A percentile compares a stretch with the other conserved stretches of the same genome.
These are phyloP conservation scores for Eustalomyia histrio DNA, from an alignment of 2,888 invertebrate genomes.

Conservation along the genomic window DNA sequence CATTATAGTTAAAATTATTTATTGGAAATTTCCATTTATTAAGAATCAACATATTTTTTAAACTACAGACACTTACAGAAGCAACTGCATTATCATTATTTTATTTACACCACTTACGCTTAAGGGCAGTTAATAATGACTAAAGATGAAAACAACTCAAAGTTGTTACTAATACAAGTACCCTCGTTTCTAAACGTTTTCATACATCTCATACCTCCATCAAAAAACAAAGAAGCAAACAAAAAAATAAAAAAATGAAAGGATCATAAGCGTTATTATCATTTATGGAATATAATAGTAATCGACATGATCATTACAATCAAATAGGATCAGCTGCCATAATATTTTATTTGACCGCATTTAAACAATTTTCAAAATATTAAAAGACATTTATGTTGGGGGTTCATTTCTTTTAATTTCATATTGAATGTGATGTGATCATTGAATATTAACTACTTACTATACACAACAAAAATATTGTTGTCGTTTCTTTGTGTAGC, in stretches of 20 bases:
- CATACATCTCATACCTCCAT: not conserved
- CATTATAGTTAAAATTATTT: slow-evolving; percentile 5
- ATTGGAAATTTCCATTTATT: not conserved
- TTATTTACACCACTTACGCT: slow-evolving; percentile 6
- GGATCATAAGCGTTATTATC: slow-evolving; percentile 3
- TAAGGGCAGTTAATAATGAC: slow-evolving; percentile 9
- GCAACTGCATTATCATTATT: not conserved
- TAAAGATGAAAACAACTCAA: not conserved
- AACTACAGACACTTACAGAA: not conserved
- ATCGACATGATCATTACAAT: slow-evolving; percentile 56
- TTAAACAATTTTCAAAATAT: slow-evolving; percentile 38
- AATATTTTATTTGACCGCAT: slow-evolving; percentile 62
- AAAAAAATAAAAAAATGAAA: slow-evolving; percentile 3
- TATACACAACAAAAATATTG: slow-evolving; percentile 11
- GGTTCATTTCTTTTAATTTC: slow-evolving; percentile 26
- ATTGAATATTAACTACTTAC: slow-evolving; percentile 37
- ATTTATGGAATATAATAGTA: slow-evolving; percentile 25
- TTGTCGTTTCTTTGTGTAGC: slow-evolving; percentile 32
- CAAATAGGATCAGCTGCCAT: slow-evolving; percentile 61
- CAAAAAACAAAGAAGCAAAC: not conserved
- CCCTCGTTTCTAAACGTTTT: not conserved
- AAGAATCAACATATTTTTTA: not conserved
- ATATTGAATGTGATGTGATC: slow-evolving; percentile 38
- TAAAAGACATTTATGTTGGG: slow-evolving; percentile 54
- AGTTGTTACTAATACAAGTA: slow-evolving; percentile 1